Conservation (phyloP, 2,113 vertebrate genomes). For the Amphilophus citrinellus region DNA sequence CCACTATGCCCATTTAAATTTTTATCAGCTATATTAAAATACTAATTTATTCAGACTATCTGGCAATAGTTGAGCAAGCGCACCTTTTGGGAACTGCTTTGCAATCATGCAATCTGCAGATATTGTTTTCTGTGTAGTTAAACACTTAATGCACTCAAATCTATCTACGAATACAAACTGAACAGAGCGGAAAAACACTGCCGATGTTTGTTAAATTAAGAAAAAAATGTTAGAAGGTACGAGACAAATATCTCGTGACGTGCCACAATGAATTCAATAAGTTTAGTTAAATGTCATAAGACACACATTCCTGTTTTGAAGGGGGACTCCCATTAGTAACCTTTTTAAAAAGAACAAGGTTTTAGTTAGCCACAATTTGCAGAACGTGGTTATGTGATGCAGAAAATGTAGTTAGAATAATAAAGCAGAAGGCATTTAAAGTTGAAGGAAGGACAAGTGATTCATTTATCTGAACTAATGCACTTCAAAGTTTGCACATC, state of each 20-base stretch:
- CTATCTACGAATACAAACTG: background rate
- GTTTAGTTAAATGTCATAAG: background rate
- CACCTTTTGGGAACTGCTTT: background rate
- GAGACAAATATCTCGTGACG: background rate
- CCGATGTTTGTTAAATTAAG: background rate
- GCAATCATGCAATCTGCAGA: background rate
- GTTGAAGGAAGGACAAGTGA: background rate
- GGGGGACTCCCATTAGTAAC: background rate
- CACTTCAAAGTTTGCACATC: background rate
- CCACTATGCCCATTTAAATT: background rate
- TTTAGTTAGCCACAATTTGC: slow-evolving; percentile 3
- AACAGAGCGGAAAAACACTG: too few relatives aligned
- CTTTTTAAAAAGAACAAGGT: background rate
- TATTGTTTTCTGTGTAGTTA: background rate
- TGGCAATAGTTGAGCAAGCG: background rate
- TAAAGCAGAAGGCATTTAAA: slow-evolving; percentile 8
- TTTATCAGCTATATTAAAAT: background rate
- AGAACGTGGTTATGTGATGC: slow-evolving; percentile 9
- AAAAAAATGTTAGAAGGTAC: too few relatives aligned
- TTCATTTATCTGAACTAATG: background rate
- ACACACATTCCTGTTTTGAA: background rate
- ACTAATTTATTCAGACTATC: background rate
- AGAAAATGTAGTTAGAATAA: slow-evolving; percentile 29
- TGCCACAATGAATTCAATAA: background rate
- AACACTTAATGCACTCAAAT: too few relatives aligned